Conservation (phyloP, 2,797 vertebrate genomes). For the Zalophus californianus region DNA sequence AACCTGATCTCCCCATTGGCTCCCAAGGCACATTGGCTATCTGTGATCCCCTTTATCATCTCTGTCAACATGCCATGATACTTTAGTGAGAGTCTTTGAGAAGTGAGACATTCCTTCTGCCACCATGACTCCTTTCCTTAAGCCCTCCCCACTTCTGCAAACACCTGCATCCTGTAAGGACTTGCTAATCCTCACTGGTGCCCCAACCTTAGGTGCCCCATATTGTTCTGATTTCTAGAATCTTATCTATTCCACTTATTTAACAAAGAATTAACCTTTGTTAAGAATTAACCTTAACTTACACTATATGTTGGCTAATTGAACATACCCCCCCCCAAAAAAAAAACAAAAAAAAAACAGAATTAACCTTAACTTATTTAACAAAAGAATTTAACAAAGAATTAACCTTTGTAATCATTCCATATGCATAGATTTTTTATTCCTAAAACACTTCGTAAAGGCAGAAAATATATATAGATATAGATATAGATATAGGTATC, state of each 20-base stretch:
- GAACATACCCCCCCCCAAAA: background rate
- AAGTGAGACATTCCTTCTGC: background rate
- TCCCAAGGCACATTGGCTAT: no score
- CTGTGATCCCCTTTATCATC: background rate
- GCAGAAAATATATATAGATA: background rate
- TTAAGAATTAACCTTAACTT: background rate
- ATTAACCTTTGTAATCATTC: background rate
- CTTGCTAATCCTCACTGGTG: background rate
- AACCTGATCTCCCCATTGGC: accelerated
- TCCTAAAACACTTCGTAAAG: background rate
- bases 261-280: background rate
- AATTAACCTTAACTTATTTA: background rate
- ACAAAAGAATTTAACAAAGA: background rate
- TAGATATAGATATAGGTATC: no score
- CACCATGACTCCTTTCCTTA: background rate
- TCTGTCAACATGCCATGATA: background rate
- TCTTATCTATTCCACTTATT: background rate
- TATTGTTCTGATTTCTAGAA: background rate
- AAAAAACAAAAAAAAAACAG: background rate
- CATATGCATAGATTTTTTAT: background rate
- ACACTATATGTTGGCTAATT: background rate
- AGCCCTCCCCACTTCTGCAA: background rate
- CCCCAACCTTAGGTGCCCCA: accelerated
- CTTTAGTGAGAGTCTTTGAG: background rate
- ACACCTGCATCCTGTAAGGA: background rate